Base-by-base conservation (phyloP, 2,797 vertebrate species). In the Artibeus jamaicensis region DNA sequence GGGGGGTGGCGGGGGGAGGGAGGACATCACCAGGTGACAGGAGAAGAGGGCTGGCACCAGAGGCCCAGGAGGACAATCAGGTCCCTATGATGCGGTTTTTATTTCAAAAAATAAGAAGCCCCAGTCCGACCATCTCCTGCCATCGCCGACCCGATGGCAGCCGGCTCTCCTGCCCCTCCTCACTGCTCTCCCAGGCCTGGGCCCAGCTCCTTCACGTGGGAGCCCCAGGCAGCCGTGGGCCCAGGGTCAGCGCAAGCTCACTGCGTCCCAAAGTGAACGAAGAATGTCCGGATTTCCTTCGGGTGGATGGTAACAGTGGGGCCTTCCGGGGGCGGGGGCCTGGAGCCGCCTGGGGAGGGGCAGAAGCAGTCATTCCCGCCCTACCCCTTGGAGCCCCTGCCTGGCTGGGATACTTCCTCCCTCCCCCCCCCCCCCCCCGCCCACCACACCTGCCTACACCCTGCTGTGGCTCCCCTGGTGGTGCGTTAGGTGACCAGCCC, bases 271-370 rank as follows among this genome's bases (percentile, higher is more conserved):
- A 99, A 99, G 97, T 99, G 97, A 44, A 99, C 12, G 89, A 99
- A 99, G 97, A 99, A 99, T 2, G 99, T 99, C 96, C 98, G 98
- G 98, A 99, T 99, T 98, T 99, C 99, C 98, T 99, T 99, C 5
- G 99, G 99, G 26, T 98, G 96, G 97, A 99, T 77, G 82, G 99
- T 99, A 93, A 99, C 96, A 3, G 0, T 96, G 95, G 97, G 98
- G 67, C 96, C 84, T 18, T 32, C 32, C 0, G 82, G 91, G 9
- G 22, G 68, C 11, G 50, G 34, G 74, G 67, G 14, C 29, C 19
- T 71, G 39, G 39, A 77, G 44, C 55, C 77, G 3, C 95, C 99
- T 99, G 96, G 71, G 96, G 97, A 11, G 74, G 95, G 59, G 97
- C 57, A 97, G 39, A 97, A 89, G 44, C 0, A 0, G 53, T 16